phyloP scores from a whole-genome alignment of 2,888 invertebrate species.

The Strigamia crassipes region DNA sequence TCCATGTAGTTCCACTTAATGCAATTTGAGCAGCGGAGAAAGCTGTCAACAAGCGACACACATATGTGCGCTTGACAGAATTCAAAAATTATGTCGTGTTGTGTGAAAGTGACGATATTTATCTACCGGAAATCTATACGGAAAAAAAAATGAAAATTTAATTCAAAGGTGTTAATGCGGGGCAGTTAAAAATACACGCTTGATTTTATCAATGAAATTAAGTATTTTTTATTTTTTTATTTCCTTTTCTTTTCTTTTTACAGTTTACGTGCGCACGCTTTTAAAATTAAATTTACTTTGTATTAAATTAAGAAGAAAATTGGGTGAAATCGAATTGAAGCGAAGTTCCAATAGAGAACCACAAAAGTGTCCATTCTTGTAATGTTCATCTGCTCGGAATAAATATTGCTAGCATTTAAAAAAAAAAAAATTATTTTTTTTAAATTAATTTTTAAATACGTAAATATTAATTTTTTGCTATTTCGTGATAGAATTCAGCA shows the following conservation, averaged over 20 bases:
- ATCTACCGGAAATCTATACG: background rate
- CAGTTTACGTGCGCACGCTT: background rate
- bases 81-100: background rate
- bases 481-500: too few species aligned
- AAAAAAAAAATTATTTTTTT: too few species aligned
- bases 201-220: background rate
- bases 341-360: too few species aligned
- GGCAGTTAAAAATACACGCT: background rate
- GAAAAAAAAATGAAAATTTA: background rate
- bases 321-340: background rate
- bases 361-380: too few species aligned
- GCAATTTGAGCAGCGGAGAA: background rate
- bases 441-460: too few species aligned
- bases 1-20: conserved; percentile 11
- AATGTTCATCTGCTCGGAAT: too few species aligned
- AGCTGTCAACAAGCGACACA: conserved; percentile 11
- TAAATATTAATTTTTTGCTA: too few species aligned
- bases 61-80: conserved; percentile 6
- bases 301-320: background rate
- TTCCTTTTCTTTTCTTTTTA: background rate
- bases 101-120: background rate
- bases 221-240: background rate
- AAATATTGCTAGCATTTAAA: too few species aligned
- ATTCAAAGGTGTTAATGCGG: background rate
- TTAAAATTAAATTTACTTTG: conserved; percentile 6